Evolutionary conservation across 2,113 vertebrate genomes (phyloP).

Genomic region (Aphelocoma coerulescens): DNA sequence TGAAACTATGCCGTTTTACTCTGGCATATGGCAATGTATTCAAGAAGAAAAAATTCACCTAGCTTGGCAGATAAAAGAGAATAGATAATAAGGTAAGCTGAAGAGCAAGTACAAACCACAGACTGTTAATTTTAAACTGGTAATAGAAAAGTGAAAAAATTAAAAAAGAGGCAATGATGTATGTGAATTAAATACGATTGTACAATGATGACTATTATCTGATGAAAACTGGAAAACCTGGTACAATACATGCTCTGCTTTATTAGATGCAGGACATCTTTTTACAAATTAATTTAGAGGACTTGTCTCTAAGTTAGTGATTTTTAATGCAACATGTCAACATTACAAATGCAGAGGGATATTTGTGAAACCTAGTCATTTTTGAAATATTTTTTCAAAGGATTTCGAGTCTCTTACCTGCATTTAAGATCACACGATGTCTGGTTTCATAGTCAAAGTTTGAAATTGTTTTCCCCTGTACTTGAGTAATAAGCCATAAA

Average conservation of each 20-base stretch:
- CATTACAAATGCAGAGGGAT: not conserved
- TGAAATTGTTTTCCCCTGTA: not conserved
- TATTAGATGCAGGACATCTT: not conserved
- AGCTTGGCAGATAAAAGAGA: slow-evolving; percentile 35
- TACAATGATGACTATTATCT: not conserved
- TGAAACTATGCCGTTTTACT: not conserved
- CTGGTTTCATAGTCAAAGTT: not conserved
- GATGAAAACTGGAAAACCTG: not conserved
- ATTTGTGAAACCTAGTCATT: not conserved
- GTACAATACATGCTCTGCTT: not conserved
- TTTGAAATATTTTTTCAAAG: not conserved
- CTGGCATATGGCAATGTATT: not conserved
- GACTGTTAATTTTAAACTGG: not conserved
- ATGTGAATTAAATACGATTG: not conserved
- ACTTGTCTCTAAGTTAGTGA: not conserved
- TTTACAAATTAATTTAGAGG: not conserved
- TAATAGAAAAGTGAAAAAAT: not conserved
- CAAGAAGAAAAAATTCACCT: slow-evolving; percentile 13
- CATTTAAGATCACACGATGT: not conserved
- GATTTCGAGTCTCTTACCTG: not conserved
- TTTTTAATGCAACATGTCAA: not conserved
- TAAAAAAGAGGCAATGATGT: not conserved
- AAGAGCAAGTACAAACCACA: not conserved
- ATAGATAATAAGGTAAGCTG: not conserved
- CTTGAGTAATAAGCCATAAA: not conserved